Conservation (phyloP, 2,113 vertebrate genomes). For the Erythrocercus mccallii region DNA sequence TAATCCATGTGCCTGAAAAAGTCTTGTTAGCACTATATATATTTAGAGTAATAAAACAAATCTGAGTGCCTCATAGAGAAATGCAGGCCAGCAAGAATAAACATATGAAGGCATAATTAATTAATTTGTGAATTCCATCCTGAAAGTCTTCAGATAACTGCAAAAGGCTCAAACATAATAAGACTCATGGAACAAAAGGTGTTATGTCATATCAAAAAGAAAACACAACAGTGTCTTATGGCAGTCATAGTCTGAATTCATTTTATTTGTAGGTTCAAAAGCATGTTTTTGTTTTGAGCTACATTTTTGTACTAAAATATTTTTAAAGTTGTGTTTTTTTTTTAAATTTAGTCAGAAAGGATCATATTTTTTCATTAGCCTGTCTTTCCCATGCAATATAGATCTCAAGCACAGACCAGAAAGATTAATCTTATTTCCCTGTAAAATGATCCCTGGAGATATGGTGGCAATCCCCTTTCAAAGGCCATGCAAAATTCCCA, state of each 20-base stretch:
- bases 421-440: not conserved
- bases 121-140: not conserved
- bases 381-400: not conserved
- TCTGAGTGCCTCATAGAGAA: not conserved
- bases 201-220: not conserved
- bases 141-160: not conserved
- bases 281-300: not conserved
- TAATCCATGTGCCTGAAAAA: not conserved
- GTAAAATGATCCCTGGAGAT: not conserved
- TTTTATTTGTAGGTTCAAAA: not conserved
- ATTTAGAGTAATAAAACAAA: not conserved
- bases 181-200: not conserved
- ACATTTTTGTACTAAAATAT: not conserved
- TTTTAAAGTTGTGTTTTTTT: not conserved
- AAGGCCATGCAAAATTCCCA: not conserved
- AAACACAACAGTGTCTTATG: not conserved
- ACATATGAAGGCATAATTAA: not conserved
- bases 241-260: not conserved
- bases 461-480: not conserved
- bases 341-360: not conserved
- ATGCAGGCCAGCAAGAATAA: not conserved
- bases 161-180: not conserved
- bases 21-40: not conserved
- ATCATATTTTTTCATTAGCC: not conserved
- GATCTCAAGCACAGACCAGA: not conserved